These are phyloP conservation scores for Chalcis sispes DNA, from an alignment of 2,888 invertebrate genomes.

Conservation along the genomic window DNA sequence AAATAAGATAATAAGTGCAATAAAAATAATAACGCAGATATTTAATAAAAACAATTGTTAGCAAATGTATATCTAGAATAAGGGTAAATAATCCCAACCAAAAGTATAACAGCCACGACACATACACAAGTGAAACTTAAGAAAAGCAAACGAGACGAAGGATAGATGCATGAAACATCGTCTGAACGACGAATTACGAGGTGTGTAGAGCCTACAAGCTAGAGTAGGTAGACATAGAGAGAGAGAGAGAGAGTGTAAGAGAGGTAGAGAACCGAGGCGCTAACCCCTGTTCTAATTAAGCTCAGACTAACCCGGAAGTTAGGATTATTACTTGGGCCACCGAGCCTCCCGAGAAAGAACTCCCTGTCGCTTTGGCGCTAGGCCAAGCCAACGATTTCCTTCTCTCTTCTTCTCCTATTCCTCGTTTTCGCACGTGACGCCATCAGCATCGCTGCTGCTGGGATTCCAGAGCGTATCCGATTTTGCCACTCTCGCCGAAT, in stretches of 20 bases:
- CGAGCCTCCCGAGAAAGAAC: conserved; percentile 37
- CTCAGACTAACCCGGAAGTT: conserved; percentile 72
- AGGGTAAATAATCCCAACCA: no score
- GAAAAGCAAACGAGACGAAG: neutral
- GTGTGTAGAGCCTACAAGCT: neutral
- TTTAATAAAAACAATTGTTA: no score
- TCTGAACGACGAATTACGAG: neutral
- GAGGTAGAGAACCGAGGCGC: conserved; percentile 60
- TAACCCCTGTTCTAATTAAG: conserved; percentile 74
- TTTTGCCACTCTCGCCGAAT: conserved; percentile 43
- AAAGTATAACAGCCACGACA: neutral
- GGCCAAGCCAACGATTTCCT: conserved; percentile 64
- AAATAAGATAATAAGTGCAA: no score
- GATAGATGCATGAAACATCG: neutral
- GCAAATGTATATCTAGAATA: no score
- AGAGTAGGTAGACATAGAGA: conserved; percentile 5
- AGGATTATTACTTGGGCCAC: conserved; percentile 71
- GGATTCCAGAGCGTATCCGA: conserved; percentile 51
- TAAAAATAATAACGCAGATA: no score
- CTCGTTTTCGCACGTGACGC: conserved; percentile 58
- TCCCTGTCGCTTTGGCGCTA: conserved; percentile 65
- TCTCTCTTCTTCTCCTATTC: conserved; percentile 53
- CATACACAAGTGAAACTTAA: no score
- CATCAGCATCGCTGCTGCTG: conserved; percentile 9
- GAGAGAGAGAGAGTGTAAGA: conserved; percentile 6